Evolutionary conservation across 2,113 vertebrate genomes (phyloP).

Genomic region (Lepus americanus): DNA sequence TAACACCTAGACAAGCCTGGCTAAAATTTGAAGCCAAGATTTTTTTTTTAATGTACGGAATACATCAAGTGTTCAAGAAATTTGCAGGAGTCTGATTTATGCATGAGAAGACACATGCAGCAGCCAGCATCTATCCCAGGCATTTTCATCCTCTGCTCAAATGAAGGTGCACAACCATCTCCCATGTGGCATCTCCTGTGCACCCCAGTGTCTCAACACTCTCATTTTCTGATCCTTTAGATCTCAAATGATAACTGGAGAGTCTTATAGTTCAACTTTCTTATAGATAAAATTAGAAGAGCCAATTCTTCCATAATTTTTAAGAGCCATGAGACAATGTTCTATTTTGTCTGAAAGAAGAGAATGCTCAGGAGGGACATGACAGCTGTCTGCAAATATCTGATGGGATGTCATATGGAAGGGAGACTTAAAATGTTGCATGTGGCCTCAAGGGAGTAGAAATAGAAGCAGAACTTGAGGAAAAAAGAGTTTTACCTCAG

Average conservation of each 20-base stretch:
- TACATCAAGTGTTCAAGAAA: slow-evolving; percentile 6
- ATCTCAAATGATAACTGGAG: not conserved
- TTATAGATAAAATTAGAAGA: slow-evolving; percentile 3
- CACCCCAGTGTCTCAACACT: not conserved
- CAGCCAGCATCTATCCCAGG: not conserved
- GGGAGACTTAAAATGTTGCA: slow-evolving; percentile 43
- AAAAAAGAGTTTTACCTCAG: slow-evolving; percentile 55
- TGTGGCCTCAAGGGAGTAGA: slow-evolving; percentile 20
- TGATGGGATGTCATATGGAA: slow-evolving; percentile 67
- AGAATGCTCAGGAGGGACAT: not conserved
- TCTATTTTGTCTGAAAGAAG: slow-evolving; percentile 53
- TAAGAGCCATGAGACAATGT: slow-evolving; percentile 51
- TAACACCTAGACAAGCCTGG: not conserved
- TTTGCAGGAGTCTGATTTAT: slow-evolving; percentile 22
- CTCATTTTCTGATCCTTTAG: slow-evolving; percentile 13
- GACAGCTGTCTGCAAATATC: slow-evolving; percentile 61
- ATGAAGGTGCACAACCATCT: not conserved
- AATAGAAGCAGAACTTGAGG: not conserved
- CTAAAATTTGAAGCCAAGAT: slow-evolving; percentile 41
- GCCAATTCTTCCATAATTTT: not conserved
- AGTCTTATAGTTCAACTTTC: not conserved
- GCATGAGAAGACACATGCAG: not conserved
- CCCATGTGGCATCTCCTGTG: not conserved
- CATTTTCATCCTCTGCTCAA: not conserved
- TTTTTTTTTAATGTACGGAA: not conserved